Conservation (phyloP, 2,797 vertebrate genomes). For the Hybognathus amarus region DNA sequence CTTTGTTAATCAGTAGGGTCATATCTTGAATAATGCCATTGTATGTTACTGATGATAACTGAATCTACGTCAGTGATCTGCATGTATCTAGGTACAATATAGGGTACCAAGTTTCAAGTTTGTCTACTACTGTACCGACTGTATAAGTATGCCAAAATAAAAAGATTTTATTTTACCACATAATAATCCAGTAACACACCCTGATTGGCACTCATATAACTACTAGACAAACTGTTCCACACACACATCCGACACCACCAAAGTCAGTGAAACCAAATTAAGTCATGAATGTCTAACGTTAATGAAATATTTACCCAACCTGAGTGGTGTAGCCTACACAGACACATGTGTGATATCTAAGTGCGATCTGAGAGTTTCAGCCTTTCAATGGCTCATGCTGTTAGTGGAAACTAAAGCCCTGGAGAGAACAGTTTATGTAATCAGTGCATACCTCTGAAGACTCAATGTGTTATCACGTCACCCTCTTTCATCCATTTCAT, state of each 20-base stretch:
- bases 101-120: not conserved
- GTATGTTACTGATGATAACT: not conserved
- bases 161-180: not conserved
- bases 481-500: conserved; percentile 58
- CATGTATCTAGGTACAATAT: not conserved
- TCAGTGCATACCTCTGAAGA: conserved; percentile 3
- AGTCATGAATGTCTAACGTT: conserved; percentile 19
- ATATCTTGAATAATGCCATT: not conserved
- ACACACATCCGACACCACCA: not conserved
- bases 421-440: conserved; percentile 12
- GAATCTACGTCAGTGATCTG: not conserved
- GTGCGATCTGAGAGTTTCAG: conserved; percentile 7
- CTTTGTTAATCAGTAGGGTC: not conserved
- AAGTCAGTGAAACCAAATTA: conserved; percentile 6
- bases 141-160: not conserved
- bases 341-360: conserved; percentile 5
- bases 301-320: conserved; percentile 24
- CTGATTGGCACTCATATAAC: not conserved
- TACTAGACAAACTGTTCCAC: not conserved
- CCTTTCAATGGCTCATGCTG: not conserved
- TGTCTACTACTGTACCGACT: not conserved
- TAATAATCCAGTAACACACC: no score
- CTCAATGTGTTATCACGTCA: conserved; percentile 75
- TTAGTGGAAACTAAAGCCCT: conserved; percentile 20
- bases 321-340: conserved; percentile 1